Base-by-base conservation (phyloP, 2,113 vertebrate genomes). In the Sinocyclocheilus anophthalmus region DNA sequence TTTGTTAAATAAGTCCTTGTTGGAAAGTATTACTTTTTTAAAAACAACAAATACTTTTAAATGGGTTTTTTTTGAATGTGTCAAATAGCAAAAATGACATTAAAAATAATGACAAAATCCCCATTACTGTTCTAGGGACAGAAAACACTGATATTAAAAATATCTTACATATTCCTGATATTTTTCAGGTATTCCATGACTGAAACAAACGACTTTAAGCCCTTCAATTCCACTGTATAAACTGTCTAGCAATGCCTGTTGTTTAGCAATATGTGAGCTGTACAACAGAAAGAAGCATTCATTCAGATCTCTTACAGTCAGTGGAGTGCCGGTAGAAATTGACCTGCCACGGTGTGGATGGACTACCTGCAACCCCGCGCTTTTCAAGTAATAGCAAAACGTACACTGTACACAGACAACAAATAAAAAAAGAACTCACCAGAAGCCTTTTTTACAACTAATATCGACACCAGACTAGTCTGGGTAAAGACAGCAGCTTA, bases 331-430 rank as follows among this genome's bases (percentile, higher is more conserved):
- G n/a, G n/a, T n/a, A n/a, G n/a, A n/a, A n/a, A n/a, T n/a, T n/a
- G n/a, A n/a, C n/a, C n/a, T n/a, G n/a, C n/a, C n/a, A n/a, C n/a
- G n/a, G n/a, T n/a, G n/a, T n/a, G n/a, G n/a, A n/a, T n/a, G 94
- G 94, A 93, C n/a, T 92, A 92, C 85, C 88, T 84, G 85, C n/a
- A 77, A 88, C 84, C n/a, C n/a, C n/a, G n/a, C n/a, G n/a, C n/a
- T n/a, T n/a, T n/a, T n/a, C n/a, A n/a, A n/a, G n/a, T 24, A 75
- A 72, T 5, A 70, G 20, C 8, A 14, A 16, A 85, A 77, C 22
- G 1, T 26, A 30, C 39, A 48, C 8, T n/a, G 53, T 26, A 65
- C 61, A 65, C 22, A 69, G 9, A 82, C 37, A 50, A 76, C 11
- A 75, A 14, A 42, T 0, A 37, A 59, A n/a, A 37, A 11, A 13